Evolutionary conservation across 1,140 invertebrate genomes (phyloP).

Genomic region (Thaumetopoea pityocampa): DNA sequence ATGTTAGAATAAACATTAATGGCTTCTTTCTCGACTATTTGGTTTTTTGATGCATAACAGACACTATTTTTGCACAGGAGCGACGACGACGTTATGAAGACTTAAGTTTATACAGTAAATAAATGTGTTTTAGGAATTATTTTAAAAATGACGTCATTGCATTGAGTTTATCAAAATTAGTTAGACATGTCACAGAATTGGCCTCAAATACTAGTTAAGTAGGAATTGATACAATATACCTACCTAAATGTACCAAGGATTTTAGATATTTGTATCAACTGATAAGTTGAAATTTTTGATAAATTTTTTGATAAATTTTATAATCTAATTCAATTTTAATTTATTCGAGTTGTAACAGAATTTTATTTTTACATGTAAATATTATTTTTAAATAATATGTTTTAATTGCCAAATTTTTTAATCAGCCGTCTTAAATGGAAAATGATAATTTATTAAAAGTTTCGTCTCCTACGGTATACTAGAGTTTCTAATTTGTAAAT

Average conservation of each 20-base stretch:
- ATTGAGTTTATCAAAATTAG: too few relatives aligned
- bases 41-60: too few relatives aligned
- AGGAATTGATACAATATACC: constrained; percentile 31
- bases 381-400: constrained; percentile 38
- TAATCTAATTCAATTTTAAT: constrained; percentile 28
- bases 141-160: too few relatives aligned
- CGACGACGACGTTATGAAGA: too few relatives aligned
- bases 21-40: too few relatives aligned
- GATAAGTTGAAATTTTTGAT: constrained; percentile 12
- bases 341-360: constrained; percentile 21
- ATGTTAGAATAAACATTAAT: too few relatives aligned
- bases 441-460: constrained; percentile 51
- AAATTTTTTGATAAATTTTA: constrained; percentile 36
- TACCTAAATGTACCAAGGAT: constrained; percentile 19
- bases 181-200: too few relatives aligned
- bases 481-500: constrained; percentile 64
- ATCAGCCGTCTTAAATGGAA: constrained; percentile 37
- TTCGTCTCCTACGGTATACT: constrained; percentile 28
- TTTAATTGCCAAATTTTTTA: constrained; percentile 50
- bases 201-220: constrained; percentile 20
- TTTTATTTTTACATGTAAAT: constrained; percentile 39
- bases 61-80: too few relatives aligned
- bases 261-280: constrained; percentile 29
- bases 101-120: too few relatives aligned
- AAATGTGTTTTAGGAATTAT: too few relatives aligned